A percentile compares a stretch with the other conserved stretches of the same genome.
phyloP scores from a whole-genome alignment of 1,140 invertebrate species.

The Alviniconcha marisindica region DNA sequence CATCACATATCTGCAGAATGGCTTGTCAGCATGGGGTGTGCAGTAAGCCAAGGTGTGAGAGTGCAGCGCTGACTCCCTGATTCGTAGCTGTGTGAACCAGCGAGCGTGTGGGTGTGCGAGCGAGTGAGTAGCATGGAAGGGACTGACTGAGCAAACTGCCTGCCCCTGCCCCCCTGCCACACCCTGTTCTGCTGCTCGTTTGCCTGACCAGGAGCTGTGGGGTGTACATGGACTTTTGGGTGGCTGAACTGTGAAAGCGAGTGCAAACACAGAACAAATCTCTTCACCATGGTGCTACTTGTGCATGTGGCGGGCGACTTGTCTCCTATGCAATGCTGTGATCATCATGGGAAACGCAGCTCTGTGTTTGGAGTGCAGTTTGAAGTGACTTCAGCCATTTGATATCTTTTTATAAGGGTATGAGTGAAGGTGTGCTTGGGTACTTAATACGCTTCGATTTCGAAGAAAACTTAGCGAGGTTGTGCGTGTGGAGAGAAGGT shows the following conservation, averaged over 20 bases:
- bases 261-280: constrained; percentile 35
- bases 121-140: background rate
- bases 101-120: background rate
- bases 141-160: constrained; percentile 9
- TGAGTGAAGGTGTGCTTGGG: background rate
- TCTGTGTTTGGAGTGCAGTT: constrained; percentile 32
- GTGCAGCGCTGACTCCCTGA: constrained; percentile 5
- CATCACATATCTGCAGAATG: constrained; percentile 43
- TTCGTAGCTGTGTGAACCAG: background rate
- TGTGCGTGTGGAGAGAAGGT: background rate
- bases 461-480: background rate
- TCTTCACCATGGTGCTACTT: constrained; percentile 37
- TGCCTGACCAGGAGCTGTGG: background rate
- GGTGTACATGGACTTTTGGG: background rate
- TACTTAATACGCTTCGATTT: background rate
- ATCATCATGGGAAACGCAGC: constrained; percentile 35
- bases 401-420: background rate
- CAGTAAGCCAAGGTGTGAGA: background rate
- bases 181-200: background rate
- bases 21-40: constrained; percentile 25
- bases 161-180: constrained; percentile 6
- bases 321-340: constrained; percentile 40
- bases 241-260: background rate
- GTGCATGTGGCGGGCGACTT: constrained; percentile 31
- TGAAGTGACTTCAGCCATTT: background rate